These are phyloP conservation scores for Thera britannica DNA, from an alignment of 2,888 invertebrate species.

Conservation along the genomic window DNA sequence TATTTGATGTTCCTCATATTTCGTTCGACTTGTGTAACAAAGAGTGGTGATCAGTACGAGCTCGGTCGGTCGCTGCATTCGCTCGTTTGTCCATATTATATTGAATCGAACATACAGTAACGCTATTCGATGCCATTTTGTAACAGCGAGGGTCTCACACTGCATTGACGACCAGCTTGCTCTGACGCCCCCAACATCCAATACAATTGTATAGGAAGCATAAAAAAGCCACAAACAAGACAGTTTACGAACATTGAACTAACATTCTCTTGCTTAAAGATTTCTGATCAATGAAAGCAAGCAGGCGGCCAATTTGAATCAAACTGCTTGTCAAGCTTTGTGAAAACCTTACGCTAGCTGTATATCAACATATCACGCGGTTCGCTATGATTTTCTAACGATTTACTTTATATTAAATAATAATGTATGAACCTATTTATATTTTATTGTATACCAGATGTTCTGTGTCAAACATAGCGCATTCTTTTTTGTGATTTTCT, in stretches of 20 bases:
- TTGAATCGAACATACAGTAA: slow-evolving; percentile 54
- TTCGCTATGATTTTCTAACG: slow-evolving; percentile 52
- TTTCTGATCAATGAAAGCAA: background rate
- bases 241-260: background rate
- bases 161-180: background rate
- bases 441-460: slow-evolving; percentile 47
- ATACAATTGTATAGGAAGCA: background rate
- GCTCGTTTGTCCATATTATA: slow-evolving; percentile 55
- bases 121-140: slow-evolving; percentile 62
- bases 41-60: slow-evolving; percentile 8
- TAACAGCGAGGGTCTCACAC: slow-evolving; percentile 41
- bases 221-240: background rate
- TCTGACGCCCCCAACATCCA: background rate
- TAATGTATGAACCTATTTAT: slow-evolving; percentile 45
- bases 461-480: slow-evolving; percentile 69
- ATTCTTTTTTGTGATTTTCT: slow-evolving; percentile 49
- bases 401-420: slow-evolving; percentile 50
- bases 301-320: background rate
- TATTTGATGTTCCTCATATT: background rate
- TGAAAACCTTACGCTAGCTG: slow-evolving; percentile 51
- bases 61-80: slow-evolving; percentile 42
- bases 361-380: slow-evolving; percentile 71
- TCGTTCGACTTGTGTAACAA: background rate
- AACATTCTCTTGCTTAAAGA: background rate
- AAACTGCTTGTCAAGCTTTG: slow-evolving; percentile 19